Percentiles rank a stretch among this genome's conserved stretches.
Evolutionary conservation across 2,113 vertebrate genomes (phyloP).

Genomic region (Istiophorus platypterus): DNA sequence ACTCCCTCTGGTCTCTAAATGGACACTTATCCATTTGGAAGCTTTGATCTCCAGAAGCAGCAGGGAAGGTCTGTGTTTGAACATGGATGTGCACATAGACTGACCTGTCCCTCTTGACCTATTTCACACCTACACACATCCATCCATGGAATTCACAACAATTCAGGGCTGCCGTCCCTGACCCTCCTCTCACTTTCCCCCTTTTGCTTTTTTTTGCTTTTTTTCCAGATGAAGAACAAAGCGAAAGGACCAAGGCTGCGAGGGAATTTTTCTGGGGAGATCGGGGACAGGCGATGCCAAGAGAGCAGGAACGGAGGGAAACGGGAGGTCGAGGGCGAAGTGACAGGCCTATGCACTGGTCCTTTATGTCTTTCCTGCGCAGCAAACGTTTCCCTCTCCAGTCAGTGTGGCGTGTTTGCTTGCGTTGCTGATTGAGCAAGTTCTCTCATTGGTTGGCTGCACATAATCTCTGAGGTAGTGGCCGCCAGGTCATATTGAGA

Average conservation of each 20-base stretch:
- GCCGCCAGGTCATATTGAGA: constrained; percentile 55
- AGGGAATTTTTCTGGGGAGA: neutral
- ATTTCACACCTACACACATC: constrained; percentile 58
- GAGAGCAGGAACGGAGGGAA: neutral
- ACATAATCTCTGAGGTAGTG: constrained; percentile 33
- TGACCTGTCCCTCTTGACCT: constrained; percentile 38
- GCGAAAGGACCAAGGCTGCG: neutral
- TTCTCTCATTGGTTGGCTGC: constrained; percentile 51
- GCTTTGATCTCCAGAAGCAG: constrained; percentile 42
- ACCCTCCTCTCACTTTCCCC: neutral
- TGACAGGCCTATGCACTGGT: constrained; percentile 29
- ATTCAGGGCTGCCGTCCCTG: neutral
- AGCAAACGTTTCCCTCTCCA: constrained; percentile 57
- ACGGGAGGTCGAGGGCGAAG: constrained; percentile 11
- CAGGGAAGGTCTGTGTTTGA: constrained; percentile 26
- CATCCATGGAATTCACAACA: constrained; percentile 36
- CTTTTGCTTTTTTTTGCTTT: too few relatives aligned
- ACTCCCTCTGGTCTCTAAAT: neutral
- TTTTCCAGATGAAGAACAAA: constrained; percentile 1
- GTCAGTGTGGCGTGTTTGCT: constrained; percentile 26
- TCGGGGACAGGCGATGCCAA: constrained; percentile 9
- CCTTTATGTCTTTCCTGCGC: constrained; percentile 36
- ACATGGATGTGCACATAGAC: constrained; percentile 18
- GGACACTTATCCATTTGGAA: neutral
- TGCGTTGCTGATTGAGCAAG: constrained; percentile 61